phyloP scores from a whole-genome alignment of 2,113 vertebrate species.

The Dipodomys stephensi region DNA sequence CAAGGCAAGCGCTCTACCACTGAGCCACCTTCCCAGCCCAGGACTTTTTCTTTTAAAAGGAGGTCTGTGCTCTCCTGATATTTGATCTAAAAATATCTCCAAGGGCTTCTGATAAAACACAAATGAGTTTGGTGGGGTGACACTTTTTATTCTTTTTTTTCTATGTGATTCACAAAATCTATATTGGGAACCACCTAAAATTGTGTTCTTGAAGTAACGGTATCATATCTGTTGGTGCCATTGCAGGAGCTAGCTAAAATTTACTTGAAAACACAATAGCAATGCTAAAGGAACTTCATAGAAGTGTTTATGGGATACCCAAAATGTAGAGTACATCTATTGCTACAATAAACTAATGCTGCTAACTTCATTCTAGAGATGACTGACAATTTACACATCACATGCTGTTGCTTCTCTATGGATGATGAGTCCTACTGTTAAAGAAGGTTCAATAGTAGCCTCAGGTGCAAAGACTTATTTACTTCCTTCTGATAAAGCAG shows the following conservation, averaged over 20 bases:
- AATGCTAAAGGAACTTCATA: not conserved
- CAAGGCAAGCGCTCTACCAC: no score
- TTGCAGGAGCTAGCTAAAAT: not conserved
- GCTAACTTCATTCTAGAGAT: not conserved
- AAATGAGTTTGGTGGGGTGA: not conserved
- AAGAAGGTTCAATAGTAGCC: not conserved
- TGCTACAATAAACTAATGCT: not conserved
- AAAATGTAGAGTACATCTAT: not conserved
- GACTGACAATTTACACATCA: not conserved
- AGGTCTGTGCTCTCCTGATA: not conserved
- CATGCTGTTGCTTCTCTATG: not conserved
- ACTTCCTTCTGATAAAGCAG: not conserved
- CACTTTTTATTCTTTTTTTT: not conserved
- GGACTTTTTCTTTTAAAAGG: not conserved
- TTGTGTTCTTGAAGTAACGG: not conserved
- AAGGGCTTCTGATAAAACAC: not conserved
- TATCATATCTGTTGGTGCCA: not conserved
- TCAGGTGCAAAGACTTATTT: not conserved
- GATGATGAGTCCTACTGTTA: accelerated
- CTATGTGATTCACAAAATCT: not conserved
- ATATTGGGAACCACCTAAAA: not conserved
- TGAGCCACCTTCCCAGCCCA: no score
- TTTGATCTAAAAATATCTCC: not conserved
- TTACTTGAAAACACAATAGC: not conserved
- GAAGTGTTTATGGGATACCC: not conserved